phyloP scores from a whole-genome alignment of 2,888 invertebrate genomes.

The Brachypterus glaber region DNA sequence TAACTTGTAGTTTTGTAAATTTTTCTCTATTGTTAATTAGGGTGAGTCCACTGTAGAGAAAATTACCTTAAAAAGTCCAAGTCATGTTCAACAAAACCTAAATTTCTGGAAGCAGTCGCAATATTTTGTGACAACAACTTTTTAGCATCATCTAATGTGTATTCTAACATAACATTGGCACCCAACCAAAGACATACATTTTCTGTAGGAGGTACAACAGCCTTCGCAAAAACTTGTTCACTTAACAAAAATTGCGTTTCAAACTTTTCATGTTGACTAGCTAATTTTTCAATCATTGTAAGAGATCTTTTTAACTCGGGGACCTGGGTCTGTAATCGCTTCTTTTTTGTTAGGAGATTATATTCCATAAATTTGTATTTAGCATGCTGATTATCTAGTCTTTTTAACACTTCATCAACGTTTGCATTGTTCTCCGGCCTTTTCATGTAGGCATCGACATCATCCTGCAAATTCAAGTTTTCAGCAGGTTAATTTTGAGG shows the following conservation, averaged over 20 bases:
- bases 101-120: slow-evolving; percentile 71
- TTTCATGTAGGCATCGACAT: slow-evolving; percentile 90
- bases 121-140: slow-evolving; percentile 73
- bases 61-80: slow-evolving; percentile 79
- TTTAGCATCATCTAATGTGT: slow-evolving; percentile 84
- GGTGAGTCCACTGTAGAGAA: neutral
- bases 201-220: slow-evolving; percentile 79
- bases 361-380: slow-evolving; percentile 98
- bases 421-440: slow-evolving; percentile 70
- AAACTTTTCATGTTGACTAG: slow-evolving; percentile 67
- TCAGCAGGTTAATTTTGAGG: slow-evolving; percentile 21
- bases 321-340: slow-evolving; percentile 80
- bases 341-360: slow-evolving; percentile 77
- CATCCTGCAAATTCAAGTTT: slow-evolving; percentile 56
- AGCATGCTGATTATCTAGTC: slow-evolving; percentile 84
- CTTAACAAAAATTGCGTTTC: slow-evolving; percentile 87
- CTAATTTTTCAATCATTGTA: slow-evolving; percentile 84
- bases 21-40: too few relatives aligned
- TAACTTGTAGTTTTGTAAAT: too few relatives aligned
- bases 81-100: slow-evolving; percentile 81
- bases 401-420: slow-evolving; percentile 76
- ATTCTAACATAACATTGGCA: slow-evolving; percentile 96
- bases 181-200: slow-evolving; percentile 78
- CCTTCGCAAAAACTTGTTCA: slow-evolving; percentile 74
- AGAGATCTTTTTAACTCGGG: slow-evolving; percentile 89